A percentile compares a stretch with the other conserved stretches of the same genome.
These are phyloP conservation scores for Chloroclysta siterata DNA, from an alignment of 2,888 invertebrate species.

Conservation along the genomic window DNA sequence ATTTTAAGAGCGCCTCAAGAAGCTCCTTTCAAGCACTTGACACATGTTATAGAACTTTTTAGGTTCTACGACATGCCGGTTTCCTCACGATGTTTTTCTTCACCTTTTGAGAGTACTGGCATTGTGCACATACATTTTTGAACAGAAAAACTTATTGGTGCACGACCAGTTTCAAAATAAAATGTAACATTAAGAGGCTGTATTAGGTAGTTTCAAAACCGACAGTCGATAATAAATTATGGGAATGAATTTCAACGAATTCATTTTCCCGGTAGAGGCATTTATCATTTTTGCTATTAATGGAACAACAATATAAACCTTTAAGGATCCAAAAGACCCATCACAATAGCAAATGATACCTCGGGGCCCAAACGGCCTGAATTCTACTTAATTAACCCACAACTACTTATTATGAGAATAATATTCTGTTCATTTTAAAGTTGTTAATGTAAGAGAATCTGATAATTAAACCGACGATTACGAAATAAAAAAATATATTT, in stretches of 20 bases:
- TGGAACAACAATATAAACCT: slow-evolving; percentile 76
- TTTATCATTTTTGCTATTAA: slow-evolving; percentile 85
- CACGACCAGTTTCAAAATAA: no score
- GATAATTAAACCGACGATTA: slow-evolving; percentile 33
- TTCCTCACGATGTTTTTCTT: no score
- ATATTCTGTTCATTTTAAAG: slow-evolving; percentile 61
- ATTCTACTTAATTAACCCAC: slow-evolving; percentile 81
- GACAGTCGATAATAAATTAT: slow-evolving; percentile 47
- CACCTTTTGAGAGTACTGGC: no score
- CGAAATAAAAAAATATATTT: neutral
- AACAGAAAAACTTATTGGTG: no score
- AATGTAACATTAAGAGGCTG: neutral
- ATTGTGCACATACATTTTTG: no score
- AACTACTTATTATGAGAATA: slow-evolving; percentile 73
- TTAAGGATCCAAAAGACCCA: slow-evolving; percentile 77
- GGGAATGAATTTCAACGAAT: slow-evolving; percentile 55
- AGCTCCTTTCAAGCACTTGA: no score
- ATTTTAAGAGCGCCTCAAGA: no score
- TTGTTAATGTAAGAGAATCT: slow-evolving; percentile 46
- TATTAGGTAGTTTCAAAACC: slow-evolving; percentile 26
- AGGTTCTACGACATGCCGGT: no score
- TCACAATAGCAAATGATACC: slow-evolving; percentile 83
- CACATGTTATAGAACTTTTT: no score
- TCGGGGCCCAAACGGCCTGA: slow-evolving; percentile 71
- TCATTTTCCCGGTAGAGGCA: slow-evolving; percentile 70